Evolutionary conservation across 1,140 invertebrate genomes (phyloP).

Genomic region (Brachystomella parvula): DNA sequence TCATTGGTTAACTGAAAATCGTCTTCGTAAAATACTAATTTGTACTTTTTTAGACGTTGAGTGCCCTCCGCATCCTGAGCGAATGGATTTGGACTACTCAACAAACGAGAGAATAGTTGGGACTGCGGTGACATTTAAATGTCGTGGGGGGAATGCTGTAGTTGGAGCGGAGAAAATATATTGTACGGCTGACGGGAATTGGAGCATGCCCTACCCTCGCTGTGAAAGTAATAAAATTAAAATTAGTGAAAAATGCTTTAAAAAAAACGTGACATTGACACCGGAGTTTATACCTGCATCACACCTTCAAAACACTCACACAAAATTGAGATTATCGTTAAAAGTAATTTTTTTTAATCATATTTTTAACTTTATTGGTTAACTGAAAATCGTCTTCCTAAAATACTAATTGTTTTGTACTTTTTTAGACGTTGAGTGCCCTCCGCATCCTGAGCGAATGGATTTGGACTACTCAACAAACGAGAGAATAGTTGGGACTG

Average conservation of each 20-base stretch:
- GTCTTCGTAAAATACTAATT: no score
- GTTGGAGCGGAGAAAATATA: slow-evolving; percentile 61
- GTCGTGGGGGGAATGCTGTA: slow-evolving; percentile 70
- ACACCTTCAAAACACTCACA: slow-evolving; percentile 71
- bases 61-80: slow-evolving; percentile 59
- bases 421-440: slow-evolving; percentile 63
- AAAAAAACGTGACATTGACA: no score
- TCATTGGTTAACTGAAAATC: background rate
- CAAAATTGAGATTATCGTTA: slow-evolving; percentile 65
- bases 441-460: slow-evolving; percentile 55
- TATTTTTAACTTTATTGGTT: slow-evolving; percentile 5
- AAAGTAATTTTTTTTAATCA: slow-evolving; percentile 16
- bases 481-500: slow-evolving; percentile 63
- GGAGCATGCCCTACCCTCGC: slow-evolving; percentile 67
- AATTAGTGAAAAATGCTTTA: no score
- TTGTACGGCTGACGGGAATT: slow-evolving; percentile 72
- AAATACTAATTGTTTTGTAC: no score
- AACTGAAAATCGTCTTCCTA: background rate
- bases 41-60: slow-evolving; percentile 61
- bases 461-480: slow-evolving; percentile 61
- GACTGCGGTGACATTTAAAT: slow-evolving; percentile 63
- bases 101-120: slow-evolving; percentile 63
- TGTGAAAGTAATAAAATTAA: slow-evolving; percentile 63
- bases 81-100: slow-evolving; percentile 60
- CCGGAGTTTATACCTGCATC: slow-evolving; percentile 68